These are phyloP conservation scores for Neostethus bicornis DNA, from an alignment of 2,797 vertebrate species.

Conservation along the genomic window DNA sequence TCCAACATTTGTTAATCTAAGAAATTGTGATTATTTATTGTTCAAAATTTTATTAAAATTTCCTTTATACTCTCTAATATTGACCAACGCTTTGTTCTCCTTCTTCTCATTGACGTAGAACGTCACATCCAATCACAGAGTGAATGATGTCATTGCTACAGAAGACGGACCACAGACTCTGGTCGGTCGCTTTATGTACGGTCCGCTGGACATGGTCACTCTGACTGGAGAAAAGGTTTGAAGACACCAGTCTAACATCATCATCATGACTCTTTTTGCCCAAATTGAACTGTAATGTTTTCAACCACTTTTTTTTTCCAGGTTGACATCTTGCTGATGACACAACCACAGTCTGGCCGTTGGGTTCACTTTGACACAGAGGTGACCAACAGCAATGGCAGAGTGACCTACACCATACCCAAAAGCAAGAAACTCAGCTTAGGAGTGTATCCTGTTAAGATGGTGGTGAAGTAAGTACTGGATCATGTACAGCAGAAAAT, in stretches of 20 bases:
- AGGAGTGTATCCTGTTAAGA: slow-evolving; percentile 96
- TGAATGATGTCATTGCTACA: slow-evolving; percentile 91
- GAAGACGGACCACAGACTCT: slow-evolving; percentile 92
- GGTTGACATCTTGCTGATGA: slow-evolving; percentile 96
- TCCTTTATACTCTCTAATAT: neutral
- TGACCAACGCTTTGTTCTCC: neutral
- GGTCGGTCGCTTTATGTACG: slow-evolving; percentile 98
- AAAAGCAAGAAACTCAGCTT: slow-evolving; percentile 88
- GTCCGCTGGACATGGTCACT: slow-evolving; percentile 98
- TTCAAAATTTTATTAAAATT: too few species aligned
- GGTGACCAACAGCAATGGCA: slow-evolving; percentile 93
- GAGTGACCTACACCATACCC: slow-evolving; percentile 91
- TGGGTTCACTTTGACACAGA: slow-evolving; percentile 97
- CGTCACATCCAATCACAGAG: slow-evolving; percentile 95
- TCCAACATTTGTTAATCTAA: too few species aligned
- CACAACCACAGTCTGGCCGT: slow-evolving; percentile 90
- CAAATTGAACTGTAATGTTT: neutral
- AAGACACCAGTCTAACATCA: neutral
- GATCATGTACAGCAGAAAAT: slow-evolving; percentile 8
- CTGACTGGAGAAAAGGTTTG: slow-evolving; percentile 96
- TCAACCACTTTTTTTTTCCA: slow-evolving; percentile 55
- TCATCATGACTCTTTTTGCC: too few species aligned
- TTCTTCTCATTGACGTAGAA: slow-evolving; percentile 78
- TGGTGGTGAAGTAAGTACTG: slow-evolving; percentile 95
- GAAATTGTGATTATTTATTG: too few species aligned